These are phyloP conservation scores for Nysson spinosus DNA, from an alignment of 2,888 invertebrate genomes.

Conservation along the genomic window DNA sequence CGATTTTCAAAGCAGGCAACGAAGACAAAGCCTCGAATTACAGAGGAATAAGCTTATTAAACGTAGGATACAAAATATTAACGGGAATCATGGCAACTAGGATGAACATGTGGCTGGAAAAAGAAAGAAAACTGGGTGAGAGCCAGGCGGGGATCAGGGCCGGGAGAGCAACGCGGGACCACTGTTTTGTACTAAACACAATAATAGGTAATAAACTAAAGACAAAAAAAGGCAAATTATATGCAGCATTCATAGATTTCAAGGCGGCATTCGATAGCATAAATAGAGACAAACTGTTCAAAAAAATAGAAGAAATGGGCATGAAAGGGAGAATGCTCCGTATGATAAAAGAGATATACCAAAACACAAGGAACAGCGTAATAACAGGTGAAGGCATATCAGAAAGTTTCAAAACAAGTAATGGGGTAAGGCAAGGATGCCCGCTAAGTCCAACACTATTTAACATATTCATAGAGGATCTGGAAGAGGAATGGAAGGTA, in stretches of 20 bases:
- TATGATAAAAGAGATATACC: too few relatives aligned
- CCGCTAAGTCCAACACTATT: neutral
- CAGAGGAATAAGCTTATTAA: too few relatives aligned
- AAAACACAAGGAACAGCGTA: too few relatives aligned
- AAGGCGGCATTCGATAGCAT: too few relatives aligned
- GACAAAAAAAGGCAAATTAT: neutral
- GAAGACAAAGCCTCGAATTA: neutral
- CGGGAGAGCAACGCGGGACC: neutral
- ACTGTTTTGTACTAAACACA: neutral
- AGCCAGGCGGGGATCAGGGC: neutral
- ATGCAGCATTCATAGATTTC: neutral
- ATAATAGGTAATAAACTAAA: neutral
- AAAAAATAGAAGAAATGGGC: too few relatives aligned
- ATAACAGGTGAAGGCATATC: too few relatives aligned
- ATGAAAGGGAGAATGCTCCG: too few relatives aligned
- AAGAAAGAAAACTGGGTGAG: too few relatives aligned
- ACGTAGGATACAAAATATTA: too few relatives aligned
- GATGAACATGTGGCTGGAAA: too few relatives aligned
- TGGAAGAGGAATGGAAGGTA: neutral
- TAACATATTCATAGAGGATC: neutral
- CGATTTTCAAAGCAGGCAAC: neutral
- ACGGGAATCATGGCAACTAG: too few relatives aligned
- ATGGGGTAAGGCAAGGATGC: neutral
- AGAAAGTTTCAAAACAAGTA: neutral
- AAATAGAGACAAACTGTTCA: too few relatives aligned